Percentiles rank a stretch among this genome's conserved stretches.
phyloP scores from a whole-genome alignment of 2,888 invertebrate genomes.

The Heliconius cydno region DNA sequence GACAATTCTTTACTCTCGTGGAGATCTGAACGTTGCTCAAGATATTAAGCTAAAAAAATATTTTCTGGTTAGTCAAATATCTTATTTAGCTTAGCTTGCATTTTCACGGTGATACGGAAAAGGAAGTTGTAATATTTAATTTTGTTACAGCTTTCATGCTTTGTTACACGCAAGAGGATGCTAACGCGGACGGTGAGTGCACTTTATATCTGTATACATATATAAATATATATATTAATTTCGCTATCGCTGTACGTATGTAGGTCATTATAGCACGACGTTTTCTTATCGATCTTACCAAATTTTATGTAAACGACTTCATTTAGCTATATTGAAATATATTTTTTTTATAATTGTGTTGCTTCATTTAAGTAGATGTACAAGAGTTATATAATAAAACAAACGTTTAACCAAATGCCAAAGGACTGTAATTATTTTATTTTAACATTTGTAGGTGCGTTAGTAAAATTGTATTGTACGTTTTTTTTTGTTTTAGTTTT shows the following conservation, averaged over 20 bases:
- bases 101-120: constrained; percentile 13
- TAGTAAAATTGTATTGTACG: background rate
- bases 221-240: constrained; percentile 54
- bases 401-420: too few relatives aligned
- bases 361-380: too few relatives aligned
- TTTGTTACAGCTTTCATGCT: constrained; percentile 96
- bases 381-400: too few relatives aligned
- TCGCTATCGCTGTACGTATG: constrained; percentile 73
- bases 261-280: constrained; percentile 62
- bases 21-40: too few relatives aligned
- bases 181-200: constrained; percentile 93
- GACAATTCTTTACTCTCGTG: too few relatives aligned
- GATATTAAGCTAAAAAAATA: too few relatives aligned
- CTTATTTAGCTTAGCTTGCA: constrained; percentile 13
- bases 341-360: background rate
- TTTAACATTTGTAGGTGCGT: background rate
- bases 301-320: background rate
- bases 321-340: constrained; percentile 2
- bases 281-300: constrained; percentile 50
- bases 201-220: constrained; percentile 32
- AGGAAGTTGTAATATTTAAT: constrained; percentile 59
- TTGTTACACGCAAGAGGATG: constrained; percentile 96
- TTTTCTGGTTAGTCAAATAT: too few relatives aligned
- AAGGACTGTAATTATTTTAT: too few relatives aligned
- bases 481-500: background rate